phyloP scores from a whole-genome alignment of 2,888 invertebrate genomes.

The Hymenopus coronatus region DNA sequence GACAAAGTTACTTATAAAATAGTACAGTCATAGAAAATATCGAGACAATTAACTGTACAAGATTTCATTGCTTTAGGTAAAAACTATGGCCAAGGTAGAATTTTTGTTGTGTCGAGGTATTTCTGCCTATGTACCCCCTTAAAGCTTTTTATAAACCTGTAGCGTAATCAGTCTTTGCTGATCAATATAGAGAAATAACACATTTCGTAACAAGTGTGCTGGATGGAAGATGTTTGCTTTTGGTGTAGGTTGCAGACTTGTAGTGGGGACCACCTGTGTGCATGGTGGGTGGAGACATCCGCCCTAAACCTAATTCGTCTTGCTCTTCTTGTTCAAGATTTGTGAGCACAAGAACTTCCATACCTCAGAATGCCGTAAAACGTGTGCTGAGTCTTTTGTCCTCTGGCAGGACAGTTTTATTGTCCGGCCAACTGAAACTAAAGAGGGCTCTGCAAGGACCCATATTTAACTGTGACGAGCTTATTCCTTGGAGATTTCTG shows the following conservation, averaged over 20 bases:
- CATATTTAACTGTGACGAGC: not conserved
- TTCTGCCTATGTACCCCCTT: too few species aligned
- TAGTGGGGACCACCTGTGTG: not conserved
- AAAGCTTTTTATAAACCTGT: too few species aligned
- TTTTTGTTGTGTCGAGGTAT: too few species aligned
- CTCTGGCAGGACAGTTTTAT: not conserved
- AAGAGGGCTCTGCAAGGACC: not conserved
- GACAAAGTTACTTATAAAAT: too few species aligned
- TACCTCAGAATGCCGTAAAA: not conserved
- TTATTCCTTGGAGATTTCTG: not conserved
- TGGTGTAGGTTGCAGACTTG: not conserved
- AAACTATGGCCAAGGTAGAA: too few species aligned
- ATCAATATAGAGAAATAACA: too few species aligned
- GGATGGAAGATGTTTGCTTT: not conserved
- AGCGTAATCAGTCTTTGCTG: too few species aligned
- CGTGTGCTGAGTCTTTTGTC: not conserved
- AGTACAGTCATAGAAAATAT: too few species aligned
- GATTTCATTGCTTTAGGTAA: too few species aligned
- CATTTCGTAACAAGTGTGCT: too few species aligned
- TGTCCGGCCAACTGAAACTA: not conserved
- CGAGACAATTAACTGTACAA: too few species aligned
- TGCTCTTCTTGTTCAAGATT: not conserved
- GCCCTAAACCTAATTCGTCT: not conserved
- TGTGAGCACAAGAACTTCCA: not conserved
- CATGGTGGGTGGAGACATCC: not conserved